These are phyloP conservation scores for Melolontha melolontha DNA, from an alignment of 2,888 invertebrate species.

Conservation along the genomic window DNA sequence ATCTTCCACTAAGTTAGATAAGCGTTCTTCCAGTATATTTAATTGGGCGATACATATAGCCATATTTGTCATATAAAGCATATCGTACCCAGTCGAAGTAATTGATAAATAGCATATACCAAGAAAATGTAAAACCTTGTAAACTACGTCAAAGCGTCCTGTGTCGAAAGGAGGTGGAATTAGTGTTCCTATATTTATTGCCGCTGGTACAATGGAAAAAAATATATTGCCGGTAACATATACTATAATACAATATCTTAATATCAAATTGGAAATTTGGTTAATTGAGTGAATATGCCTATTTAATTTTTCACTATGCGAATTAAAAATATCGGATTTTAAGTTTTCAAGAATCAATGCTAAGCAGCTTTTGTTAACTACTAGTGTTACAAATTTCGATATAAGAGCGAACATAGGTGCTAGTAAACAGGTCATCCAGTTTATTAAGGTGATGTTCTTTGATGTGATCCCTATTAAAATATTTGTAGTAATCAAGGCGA, in stretches of 20 bases:
- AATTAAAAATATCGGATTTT: conserved; percentile 21
- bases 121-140: conserved; percentile 32
- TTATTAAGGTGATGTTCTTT: background rate
- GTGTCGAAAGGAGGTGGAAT: conserved; percentile 23
- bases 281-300: background rate
- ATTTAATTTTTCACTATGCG: conserved; percentile 26
- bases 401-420: background rate
- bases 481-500: background rate
- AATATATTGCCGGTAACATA: background rate
- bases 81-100: conserved; percentile 21
- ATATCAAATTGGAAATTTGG: conserved; percentile 3
- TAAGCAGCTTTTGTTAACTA: background rate
- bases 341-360: too few species aligned
- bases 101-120: background rate
- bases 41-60: conserved; percentile 23
- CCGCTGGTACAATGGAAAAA: conserved; percentile 17
- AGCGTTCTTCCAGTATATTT: conserved; percentile 12
- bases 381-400: background rate
- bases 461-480: background rate
- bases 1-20: too few species aligned
- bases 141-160: conserved; percentile 12
- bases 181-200: conserved; percentile 17
- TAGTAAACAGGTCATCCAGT: conserved; percentile 1
- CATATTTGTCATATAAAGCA: conserved; percentile 23
- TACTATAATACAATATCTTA: background rate